Base-by-base conservation (phyloP, 2,797 vertebrate species). In the Halcyon chelicuti region DNA sequence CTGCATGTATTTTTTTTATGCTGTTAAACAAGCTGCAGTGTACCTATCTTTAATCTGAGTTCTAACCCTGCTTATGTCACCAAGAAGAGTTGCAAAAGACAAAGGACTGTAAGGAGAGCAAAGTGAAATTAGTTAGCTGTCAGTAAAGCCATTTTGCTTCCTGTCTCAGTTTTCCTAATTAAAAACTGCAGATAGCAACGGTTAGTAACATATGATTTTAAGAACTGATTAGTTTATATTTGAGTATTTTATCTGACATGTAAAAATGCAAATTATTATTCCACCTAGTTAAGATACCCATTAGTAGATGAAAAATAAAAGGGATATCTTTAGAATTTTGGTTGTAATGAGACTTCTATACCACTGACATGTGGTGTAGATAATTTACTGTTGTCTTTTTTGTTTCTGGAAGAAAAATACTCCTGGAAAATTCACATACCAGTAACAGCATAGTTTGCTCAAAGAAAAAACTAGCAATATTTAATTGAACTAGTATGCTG, bases 401-500 rank as follows among this genome's bases (percentile, higher is more conserved):
- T 2, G 17, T 54, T 54, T 15, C n/a, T 40, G 12, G 49, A 76
- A 82, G 15, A 86, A 8, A 60, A 79, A 42, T 79, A 39, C 5
- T 52, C 62, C 35, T 66, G 70, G 63, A 78, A 91, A 81, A 93
- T 70, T 88, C 54, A 80, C 83, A n/a, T 51, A 25, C 29, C 51
- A 90, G 61, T 57, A 81, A 73, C 26, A 94, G 39, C n/a, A 42
- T 42, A 88, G 70, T 78, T 91, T 73, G 2, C 47, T 81, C 70
- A 47, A 82, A 65, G 57, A 85, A 46, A 88, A 78, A 60, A 65
- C 60, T 78, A 67, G 49, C 73, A 92, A 39, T 94, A 81, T 88
- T 96, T 94, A 93, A 88, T 91, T 46, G 55, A 95, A 84, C 75
- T 71, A 83, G 13, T 21, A 39, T 58, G 78, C 52, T 65, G 75